These are phyloP conservation scores for Drosophila sucinea DNA, from an alignment of 1,140 invertebrate species.

Conservation along the genomic window DNA sequence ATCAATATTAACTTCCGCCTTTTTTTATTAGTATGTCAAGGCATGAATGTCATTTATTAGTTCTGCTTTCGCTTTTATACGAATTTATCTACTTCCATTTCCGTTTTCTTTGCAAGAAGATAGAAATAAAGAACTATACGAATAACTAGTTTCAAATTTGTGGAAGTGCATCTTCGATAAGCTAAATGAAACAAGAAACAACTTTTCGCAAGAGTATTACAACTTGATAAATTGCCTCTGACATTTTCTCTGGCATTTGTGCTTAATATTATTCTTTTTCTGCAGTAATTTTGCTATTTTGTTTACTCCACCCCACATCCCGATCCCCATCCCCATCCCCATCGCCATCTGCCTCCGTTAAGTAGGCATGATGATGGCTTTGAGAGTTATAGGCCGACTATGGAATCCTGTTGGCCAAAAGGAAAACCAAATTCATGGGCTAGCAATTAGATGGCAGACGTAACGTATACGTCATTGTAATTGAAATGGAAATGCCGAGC, in stretches of 20 bases:
- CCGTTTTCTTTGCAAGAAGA: no score
- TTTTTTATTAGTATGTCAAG: no score
- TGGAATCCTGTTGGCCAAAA: constrained; percentile 31
- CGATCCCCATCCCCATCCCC: no score
- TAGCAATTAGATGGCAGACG: constrained; percentile 57
- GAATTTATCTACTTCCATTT: no score
- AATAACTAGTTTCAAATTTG: no score
- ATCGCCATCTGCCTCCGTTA: neutral
- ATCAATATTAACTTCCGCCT: no score
- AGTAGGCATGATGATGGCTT: neutral
- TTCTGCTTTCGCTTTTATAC: no score
- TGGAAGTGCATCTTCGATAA: neutral
- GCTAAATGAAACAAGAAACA: neutral
- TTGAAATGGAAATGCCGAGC: constrained; percentile 78
- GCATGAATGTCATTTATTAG: no score
- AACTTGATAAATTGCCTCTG: constrained; percentile 58
- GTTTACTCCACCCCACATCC: constrained; percentile 1
- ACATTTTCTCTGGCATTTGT: constrained; percentile 46
- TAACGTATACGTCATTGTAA: constrained; percentile 74
- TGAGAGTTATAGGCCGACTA: constrained; percentile 43
- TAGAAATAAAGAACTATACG: no score
- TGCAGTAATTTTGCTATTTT: constrained; percentile 42
- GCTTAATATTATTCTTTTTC: constrained; percentile 43
- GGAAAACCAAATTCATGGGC: constrained; percentile 59
- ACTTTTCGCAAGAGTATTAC: neutral